Percentiles rank a stretch among this genome's conserved stretches.
These are phyloP conservation scores for Siphamia tubifer DNA, from an alignment of 2,113 vertebrate species.

Conservation along the genomic window DNA sequence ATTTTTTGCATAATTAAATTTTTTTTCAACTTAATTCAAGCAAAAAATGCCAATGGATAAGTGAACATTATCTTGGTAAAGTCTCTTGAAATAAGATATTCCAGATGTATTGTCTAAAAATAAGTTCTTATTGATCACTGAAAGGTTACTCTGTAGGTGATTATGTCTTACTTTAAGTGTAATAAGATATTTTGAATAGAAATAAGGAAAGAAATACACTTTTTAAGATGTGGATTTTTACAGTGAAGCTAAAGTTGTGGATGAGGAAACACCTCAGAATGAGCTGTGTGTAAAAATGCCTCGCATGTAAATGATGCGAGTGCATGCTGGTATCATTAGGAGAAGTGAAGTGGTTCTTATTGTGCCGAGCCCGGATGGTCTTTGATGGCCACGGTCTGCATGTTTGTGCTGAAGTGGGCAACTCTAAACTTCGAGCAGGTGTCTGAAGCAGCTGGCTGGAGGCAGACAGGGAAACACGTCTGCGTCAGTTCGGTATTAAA, in stretches of 20 bases:
- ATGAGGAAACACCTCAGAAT: neutral
- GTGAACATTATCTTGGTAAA: too few species aligned
- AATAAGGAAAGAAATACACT: too few species aligned
- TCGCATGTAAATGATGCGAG: constrained; percentile 59
- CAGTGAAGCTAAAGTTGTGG: neutral
- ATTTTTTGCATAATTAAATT: too few species aligned
- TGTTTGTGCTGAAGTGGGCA: constrained; percentile 65
- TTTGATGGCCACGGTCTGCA: constrained; percentile 60
- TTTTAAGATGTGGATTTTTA: too few species aligned
- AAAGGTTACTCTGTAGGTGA: too few species aligned
- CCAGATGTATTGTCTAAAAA: too few species aligned
- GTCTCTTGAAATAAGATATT: too few species aligned
- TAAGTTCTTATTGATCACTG: too few species aligned
- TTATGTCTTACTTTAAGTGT: too few species aligned
- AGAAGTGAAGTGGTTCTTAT: constrained; percentile 72
- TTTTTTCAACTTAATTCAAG: too few species aligned
- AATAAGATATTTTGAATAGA: too few species aligned
- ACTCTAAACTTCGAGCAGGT: constrained; percentile 69
- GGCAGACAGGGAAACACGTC: constrained; percentile 59
- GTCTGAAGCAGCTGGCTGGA: constrained; percentile 70
- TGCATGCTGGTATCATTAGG: constrained; percentile 73
- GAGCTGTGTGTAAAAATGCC: constrained; percentile 14
- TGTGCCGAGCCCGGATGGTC: constrained; percentile 64
- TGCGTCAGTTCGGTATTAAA: constrained; percentile 59
- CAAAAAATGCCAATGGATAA: too few species aligned